A percentile compares a stretch with the other conserved stretches of the same genome.
These are phyloP conservation scores for Hydrocynus forskahlii DNA, from an alignment of 2,797 vertebrate species.

Conservation along the genomic window DNA sequence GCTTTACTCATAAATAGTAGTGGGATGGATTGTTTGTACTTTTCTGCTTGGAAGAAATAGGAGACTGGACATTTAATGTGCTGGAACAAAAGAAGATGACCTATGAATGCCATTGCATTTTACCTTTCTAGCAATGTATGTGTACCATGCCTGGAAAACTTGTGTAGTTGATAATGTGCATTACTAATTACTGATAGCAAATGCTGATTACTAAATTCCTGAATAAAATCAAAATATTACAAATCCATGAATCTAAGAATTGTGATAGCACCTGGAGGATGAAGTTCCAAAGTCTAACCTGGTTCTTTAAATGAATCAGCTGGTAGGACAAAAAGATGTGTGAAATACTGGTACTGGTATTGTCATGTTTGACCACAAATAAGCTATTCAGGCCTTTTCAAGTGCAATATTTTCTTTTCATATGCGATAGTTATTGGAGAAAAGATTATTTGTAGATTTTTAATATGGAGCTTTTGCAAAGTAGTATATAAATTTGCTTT, in stretches of 20 bases:
- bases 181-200: neutral
- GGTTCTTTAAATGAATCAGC: neutral
- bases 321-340: no score
- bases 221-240: no score
- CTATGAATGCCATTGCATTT: neutral
- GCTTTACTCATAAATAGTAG: conserved; percentile 46
- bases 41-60: conserved; percentile 52
- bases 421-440: no score
- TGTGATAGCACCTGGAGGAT: neutral
- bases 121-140: neutral
- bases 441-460: no score
- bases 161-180: neutral
- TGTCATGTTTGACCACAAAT: no score
- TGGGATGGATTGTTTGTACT: conserved; percentile 28
- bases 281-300: neutral
- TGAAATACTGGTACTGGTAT: no score
- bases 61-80: conserved; percentile 48
- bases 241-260: neutral
- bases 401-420: no score
- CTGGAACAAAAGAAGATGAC: conserved; percentile 34
- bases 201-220: neutral
- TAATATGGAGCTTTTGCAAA: no score
- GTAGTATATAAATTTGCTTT: no score
- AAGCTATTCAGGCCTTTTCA: no score
- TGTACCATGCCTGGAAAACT: neutral